These are phyloP conservation scores for Sphecodes monilicornis DNA, from an alignment of 2,888 invertebrate species.

Conservation along the genomic window DNA sequence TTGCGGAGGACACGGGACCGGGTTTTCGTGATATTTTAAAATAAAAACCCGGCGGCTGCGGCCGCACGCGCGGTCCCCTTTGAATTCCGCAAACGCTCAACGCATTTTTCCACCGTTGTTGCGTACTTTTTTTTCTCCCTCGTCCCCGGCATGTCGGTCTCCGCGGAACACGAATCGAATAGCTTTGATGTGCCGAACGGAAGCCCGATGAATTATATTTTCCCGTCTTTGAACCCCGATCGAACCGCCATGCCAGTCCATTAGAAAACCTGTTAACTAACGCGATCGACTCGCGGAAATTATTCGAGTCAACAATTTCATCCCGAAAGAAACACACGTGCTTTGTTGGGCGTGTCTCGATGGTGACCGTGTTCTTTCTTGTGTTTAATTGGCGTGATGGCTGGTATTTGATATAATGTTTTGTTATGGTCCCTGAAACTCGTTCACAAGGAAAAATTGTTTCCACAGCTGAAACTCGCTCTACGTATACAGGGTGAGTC, in stretches of 20 bases:
- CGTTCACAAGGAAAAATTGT: too few species aligned
- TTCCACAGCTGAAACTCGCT: too few species aligned
- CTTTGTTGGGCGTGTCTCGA: neutral
- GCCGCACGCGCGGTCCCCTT: slow-evolving; percentile 10
- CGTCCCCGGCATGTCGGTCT: neutral
- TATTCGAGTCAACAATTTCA: neutral
- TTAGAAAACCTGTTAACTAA: neutral
- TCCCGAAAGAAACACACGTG: neutral
- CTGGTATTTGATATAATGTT: neutral
- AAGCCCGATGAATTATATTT: neutral
- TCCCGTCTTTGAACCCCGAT: neutral
- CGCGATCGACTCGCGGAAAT: neutral
- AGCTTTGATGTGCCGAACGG: slow-evolving; percentile 2
- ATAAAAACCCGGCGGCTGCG: neutral
- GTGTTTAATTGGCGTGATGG: neutral
- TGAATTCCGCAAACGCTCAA: neutral
- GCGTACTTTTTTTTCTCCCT: neutral
- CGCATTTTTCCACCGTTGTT: slow-evolving; percentile 8
- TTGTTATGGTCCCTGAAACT: too few species aligned
- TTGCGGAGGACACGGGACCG: neutral
- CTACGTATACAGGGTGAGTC: too few species aligned
- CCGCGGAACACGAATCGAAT: neutral
- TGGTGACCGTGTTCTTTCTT: neutral
- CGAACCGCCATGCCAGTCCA: neutral
- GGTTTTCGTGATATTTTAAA: slow-evolving; percentile 5